Percentiles rank a stretch among this genome's conserved stretches.
Evolutionary conservation across 2,888 invertebrate genomes (phyloP).

Genomic region (Tipula vernalis): DNA sequence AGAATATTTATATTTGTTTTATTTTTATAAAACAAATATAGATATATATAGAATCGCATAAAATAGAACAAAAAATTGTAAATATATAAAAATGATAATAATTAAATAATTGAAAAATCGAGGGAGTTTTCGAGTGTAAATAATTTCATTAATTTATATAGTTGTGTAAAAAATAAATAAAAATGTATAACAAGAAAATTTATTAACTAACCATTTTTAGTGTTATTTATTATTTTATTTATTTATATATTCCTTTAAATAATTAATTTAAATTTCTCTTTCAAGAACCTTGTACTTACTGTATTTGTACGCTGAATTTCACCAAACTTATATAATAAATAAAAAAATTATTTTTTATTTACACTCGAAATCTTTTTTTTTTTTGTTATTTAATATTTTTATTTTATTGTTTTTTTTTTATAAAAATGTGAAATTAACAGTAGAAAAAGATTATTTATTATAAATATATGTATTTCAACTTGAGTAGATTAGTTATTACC

Average conservation of each 20-base stretch:
- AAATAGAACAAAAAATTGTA: neutral
- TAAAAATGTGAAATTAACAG: neutral
- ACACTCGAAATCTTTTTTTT: neutral
- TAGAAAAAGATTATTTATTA: neutral
- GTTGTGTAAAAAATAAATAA: neutral
- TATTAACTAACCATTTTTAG: neutral
- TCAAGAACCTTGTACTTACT: neutral
- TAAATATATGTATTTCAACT: neutral
- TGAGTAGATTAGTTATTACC: neutral
- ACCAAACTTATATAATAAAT: neutral
- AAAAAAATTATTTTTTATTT: neutral
- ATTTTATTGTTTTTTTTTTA: neutral
- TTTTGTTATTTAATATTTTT: neutral
- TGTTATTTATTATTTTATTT: neutral
- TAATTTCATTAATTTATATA: neutral
- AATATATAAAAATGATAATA: neutral
- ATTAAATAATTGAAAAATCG: neutral
- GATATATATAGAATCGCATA: neutral
- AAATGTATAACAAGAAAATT: neutral
- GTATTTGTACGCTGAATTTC: neutral
- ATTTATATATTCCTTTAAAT: neutral
- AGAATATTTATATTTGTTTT: neutral
- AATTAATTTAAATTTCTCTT: neutral
- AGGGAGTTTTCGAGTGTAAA: constrained; percentile 4
- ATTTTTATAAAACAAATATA: neutral